Conservation (phyloP, 2,888 invertebrate species). For the Gryllus longicercus region DNA sequence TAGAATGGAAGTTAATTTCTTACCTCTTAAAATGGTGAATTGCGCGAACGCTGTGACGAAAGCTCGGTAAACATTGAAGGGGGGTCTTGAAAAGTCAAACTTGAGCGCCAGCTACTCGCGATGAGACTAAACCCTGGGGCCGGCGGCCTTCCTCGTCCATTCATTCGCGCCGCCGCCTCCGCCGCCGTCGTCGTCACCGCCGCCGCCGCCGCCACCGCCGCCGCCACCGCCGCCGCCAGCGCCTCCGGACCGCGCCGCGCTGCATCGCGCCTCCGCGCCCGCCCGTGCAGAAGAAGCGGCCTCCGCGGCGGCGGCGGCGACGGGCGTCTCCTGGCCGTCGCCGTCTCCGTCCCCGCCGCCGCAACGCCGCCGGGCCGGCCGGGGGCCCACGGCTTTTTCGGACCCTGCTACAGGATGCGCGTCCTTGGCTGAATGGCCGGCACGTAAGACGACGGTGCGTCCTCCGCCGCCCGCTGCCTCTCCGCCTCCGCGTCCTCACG, state of each 20-base stretch:
- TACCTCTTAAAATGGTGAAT: neutral
- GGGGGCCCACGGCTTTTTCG: neutral
- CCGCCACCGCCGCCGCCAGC: neutral
- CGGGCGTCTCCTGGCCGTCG: neutral
- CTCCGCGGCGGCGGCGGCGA: neutral
- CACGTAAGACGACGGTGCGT: neutral
- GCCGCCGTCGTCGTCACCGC: neutral
- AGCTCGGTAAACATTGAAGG: neutral
- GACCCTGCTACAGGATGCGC: neutral
- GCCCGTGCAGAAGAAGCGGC: neutral
- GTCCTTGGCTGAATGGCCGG: constrained; percentile 10
- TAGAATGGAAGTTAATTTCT: constrained; percentile 7
- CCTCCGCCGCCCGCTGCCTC: too few relatives aligned
- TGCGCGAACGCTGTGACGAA: constrained; percentile 17
- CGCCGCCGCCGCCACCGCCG: neutral
- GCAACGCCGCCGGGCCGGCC: neutral
- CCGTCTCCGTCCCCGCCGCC: neutral
- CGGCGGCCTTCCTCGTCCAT: neutral
- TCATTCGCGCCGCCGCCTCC: neutral
- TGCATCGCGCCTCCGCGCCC: neutral
- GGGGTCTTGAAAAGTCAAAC: constrained; percentile 3
- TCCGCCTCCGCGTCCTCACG: neutral
- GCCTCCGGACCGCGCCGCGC: neutral
- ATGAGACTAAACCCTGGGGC: neutral
- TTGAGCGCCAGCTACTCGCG: neutral